Conservation (phyloP, 1,140 invertebrate genomes). For the Tribolium madens region DNA sequence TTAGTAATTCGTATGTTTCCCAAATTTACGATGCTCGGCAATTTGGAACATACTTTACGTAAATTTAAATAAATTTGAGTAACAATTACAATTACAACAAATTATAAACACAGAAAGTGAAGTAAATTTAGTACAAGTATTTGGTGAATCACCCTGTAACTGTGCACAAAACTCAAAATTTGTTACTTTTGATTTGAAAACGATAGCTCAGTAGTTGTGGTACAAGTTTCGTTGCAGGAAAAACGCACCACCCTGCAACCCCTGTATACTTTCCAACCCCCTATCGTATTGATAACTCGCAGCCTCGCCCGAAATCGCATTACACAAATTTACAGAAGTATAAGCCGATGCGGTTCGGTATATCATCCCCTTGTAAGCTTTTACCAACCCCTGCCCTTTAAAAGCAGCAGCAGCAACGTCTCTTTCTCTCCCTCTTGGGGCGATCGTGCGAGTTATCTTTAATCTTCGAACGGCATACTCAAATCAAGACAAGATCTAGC, state of each 20-base stretch:
- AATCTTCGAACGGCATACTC: slow-evolving; percentile 38
- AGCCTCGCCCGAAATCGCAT: slow-evolving; percentile 50
- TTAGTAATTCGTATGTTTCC: too few relatives aligned
- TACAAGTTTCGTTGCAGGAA: too few relatives aligned
- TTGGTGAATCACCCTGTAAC: too few relatives aligned
- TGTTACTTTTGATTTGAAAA: too few relatives aligned
- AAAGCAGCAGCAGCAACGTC: slow-evolving; percentile 12
- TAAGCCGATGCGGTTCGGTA: slow-evolving; percentile 21
- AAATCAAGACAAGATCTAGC: not conserved
- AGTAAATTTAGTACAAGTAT: too few relatives aligned
- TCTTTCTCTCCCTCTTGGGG: slow-evolving; percentile 46
- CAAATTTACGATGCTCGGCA: too few relatives aligned
- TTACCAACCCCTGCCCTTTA: slow-evolving; percentile 33
- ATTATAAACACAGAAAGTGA: too few relatives aligned
- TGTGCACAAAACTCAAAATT: too few relatives aligned
- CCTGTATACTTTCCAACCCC: slow-evolving; percentile 17
- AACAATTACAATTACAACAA: too few relatives aligned
- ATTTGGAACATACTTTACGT: too few relatives aligned
- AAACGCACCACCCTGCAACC: slow-evolving; percentile 4
- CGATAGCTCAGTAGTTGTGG: too few relatives aligned
- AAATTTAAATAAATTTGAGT: too few relatives aligned
- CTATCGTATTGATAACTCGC: slow-evolving; percentile 8
- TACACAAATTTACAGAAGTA: slow-evolving; percentile 50
- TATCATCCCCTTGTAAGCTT: slow-evolving; percentile 25
- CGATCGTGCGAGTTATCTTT: slow-evolving; percentile 45